Base-by-base conservation (phyloP, 2,888 invertebrate genomes). In the Plagiodera versicolora region DNA sequence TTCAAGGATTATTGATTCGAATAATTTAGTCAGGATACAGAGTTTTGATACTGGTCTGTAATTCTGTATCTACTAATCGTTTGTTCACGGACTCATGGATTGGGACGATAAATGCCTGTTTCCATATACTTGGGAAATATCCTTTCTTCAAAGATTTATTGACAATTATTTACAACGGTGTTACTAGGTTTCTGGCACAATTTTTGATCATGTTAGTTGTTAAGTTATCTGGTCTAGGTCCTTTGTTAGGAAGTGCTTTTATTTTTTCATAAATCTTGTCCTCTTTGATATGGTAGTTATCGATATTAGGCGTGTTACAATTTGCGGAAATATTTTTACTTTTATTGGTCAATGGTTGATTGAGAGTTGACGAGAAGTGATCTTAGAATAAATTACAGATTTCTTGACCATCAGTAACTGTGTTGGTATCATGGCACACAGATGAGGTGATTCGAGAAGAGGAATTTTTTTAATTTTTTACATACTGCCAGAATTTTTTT, bases 331-430 rank as follows among this genome's bases (percentile, higher is more conserved):
- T 24, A 5, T 6, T 24, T 24, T 6, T 24, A 24, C 6, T 24
- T 24, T 5, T 24, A 24, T 3, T 24, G 39, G 2, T 39, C 9
- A 39, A 14, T 39, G 39, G 39, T 14, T 39, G 3, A 39, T 14
- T 39, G 39, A 39, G 10, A 39, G 39, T 39, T 39, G 39, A 39
- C 10, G 39, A 8, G 9, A 39, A 39, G 39, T 14, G 39, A 39
- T 39, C 39, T 8, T 4, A 39, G 39, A 39, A 39, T 39, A 39
- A 39, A n/a, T 39, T 39, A 8, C 39, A 39, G 16, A 39, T 39
- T 39, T 14, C 39, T 39, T 39, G 39, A 39, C 39, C 39, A 39
- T 39, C 39, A 39, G 39, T 39, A 39, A 39, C 39, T 39, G 39
- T 39, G 24, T 24, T 24, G 6, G 3, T 6, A 24, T 3, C 24